Base-by-base conservation (phyloP, 1,140 invertebrate genomes). In the Doryteuthis pealeii region DNA sequence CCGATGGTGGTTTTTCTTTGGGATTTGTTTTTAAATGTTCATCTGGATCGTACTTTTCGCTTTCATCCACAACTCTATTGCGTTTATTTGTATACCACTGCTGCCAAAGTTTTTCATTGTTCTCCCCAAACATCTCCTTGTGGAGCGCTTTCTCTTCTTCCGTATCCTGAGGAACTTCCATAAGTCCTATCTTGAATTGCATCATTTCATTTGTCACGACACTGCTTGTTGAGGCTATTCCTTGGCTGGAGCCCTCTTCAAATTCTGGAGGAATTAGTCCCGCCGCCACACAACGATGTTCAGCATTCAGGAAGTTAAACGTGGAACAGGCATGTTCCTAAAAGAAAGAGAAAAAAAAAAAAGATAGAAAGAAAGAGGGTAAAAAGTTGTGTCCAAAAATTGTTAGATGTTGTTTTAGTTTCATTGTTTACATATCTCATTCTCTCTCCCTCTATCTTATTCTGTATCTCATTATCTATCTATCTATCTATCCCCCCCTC, bases 301-400 rank as follows among this genome's bases (percentile, higher is more conserved):
- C 95, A 2, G 90, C 87, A 83, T 92, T 93, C 4, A 96, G 82
- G 82, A 94, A 96, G 87, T 96, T 96, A 83, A 94, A 96, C 1
- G 93, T 93, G 10, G 93, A 84, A 80, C 92, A 92, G 0, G 95
- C 95, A 79, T 93, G 90, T 72, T 93, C 90, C 33, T 89, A 77
- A 73, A 81, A 79, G 26, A 75, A 71, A 73, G 12, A n/a, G 77
- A 75, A 67, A 22, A 0, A 62, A n/a, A 62, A 22, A 6, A 62
- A 40, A 40, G 10, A 40, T 5, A 40, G 10, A 40, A 40, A 40
- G 35, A 40, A 40, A 40, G 35, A 40, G n/a, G n/a, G n/a, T n/a
- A n/a, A n/a, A n/a, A n/a, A n/a, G 12, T 30, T 67, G 15, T 67
- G 30, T 67, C 65, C 15, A 12, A 22, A 67, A 30, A 67, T 12